A percentile compares a stretch with the other conserved stretches of the same genome.
These are phyloP conservation scores for Dendropsophus ebraccatus DNA, from an alignment of 2,113 vertebrate species.

Conservation along the genomic window DNA sequence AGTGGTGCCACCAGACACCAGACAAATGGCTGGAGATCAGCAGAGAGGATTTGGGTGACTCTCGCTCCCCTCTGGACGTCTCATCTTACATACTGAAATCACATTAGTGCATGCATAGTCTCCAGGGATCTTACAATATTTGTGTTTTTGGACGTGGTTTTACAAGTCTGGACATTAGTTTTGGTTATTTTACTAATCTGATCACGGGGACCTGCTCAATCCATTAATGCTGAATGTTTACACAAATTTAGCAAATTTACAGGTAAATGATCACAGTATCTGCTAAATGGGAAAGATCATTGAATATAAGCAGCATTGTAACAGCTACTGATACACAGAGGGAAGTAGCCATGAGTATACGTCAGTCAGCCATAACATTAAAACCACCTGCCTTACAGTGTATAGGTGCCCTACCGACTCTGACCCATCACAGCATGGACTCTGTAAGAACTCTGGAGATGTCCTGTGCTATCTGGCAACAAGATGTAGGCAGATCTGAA, in stretches of 20 bases:
- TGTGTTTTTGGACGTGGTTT: constrained; percentile 52
- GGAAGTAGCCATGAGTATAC: too few relatives aligned
- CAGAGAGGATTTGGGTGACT: constrained; percentile 38
- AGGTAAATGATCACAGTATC: background rate
- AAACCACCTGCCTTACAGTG: too few relatives aligned
- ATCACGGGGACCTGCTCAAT: constrained; percentile 46
- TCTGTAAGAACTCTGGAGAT: too few relatives aligned
- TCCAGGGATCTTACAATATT: constrained; percentile 47
- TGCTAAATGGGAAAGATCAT: background rate
- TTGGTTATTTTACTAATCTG: constrained; percentile 56
- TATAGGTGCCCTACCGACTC: too few relatives aligned
- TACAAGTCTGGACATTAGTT: constrained; percentile 36
- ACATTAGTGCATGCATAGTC: constrained; percentile 27
- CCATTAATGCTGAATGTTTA: constrained; percentile 48
- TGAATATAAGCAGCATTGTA: background rate
- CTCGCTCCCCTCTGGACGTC: constrained; percentile 21
- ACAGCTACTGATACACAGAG: background rate
- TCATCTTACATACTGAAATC: constrained; percentile 51
- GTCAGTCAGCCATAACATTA: too few relatives aligned
- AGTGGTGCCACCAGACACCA: constrained; percentile 44
- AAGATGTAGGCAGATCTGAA: too few relatives aligned
- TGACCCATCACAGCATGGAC: too few relatives aligned
- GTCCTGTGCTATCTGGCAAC: too few relatives aligned
- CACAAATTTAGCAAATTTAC: constrained; percentile 31
- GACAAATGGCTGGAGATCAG: constrained; percentile 42